These are phyloP conservation scores for Icerya purchasi DNA, from an alignment of 2,888 invertebrate genomes.

Conservation along the genomic window DNA sequence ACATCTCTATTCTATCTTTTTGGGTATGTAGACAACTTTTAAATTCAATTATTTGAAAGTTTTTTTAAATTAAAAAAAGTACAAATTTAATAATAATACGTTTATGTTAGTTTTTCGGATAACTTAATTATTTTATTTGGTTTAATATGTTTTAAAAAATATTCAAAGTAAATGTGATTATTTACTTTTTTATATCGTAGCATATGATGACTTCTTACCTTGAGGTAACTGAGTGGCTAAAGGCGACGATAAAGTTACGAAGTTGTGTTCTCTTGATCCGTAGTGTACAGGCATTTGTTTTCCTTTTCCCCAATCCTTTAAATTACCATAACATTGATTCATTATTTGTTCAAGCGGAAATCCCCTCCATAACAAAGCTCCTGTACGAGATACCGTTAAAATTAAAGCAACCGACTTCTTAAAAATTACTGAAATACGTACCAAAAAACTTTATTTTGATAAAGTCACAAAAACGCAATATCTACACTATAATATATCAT, in stretches of 20 bases:
- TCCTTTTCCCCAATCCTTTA: constrained; percentile 62
- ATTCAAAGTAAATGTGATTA: too few relatives aligned
- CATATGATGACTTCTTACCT: too few relatives aligned
- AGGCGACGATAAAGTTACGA: constrained; percentile 90
- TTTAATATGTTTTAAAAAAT: too few relatives aligned
- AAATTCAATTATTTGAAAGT: too few relatives aligned
- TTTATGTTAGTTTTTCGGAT: too few relatives aligned
- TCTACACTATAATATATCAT: too few relatives aligned
- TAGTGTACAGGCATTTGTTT: constrained; percentile 98
- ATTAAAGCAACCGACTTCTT: background rate
- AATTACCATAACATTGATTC: constrained; percentile 93
- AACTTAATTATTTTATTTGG: too few relatives aligned
- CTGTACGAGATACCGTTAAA: constrained; percentile 27
- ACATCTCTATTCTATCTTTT: too few relatives aligned
- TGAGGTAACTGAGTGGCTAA: constrained; percentile 94
- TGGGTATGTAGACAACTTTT: too few relatives aligned
- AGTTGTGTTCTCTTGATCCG: constrained; percentile 61
- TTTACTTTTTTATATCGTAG: too few relatives aligned
- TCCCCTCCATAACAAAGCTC: constrained; percentile 79
- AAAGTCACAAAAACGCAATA: background rate
- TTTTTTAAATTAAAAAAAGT: too few relatives aligned
- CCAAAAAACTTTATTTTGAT: background rate
- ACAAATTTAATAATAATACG: too few relatives aligned
- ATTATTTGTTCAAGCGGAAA: constrained; percentile 63
- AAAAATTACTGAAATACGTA: background rate